phyloP scores from a whole-genome alignment of 2,113 vertebrate species.

The Vulpes lagopus region DNA sequence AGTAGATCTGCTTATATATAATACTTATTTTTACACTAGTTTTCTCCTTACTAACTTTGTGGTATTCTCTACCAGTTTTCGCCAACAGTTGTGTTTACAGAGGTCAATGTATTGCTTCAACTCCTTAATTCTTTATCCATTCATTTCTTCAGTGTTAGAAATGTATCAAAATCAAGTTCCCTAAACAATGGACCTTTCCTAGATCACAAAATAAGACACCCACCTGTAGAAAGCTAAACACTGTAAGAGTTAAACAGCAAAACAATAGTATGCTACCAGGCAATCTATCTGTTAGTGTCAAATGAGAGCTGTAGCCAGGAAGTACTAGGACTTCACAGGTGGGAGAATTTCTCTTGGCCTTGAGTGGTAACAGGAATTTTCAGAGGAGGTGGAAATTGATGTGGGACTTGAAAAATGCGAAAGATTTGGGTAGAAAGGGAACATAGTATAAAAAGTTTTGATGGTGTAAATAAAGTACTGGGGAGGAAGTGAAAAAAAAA shows the following conservation, averaged over 20 bases:
- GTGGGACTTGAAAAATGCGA: background rate
- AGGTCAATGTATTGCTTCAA: background rate
- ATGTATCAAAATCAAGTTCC: background rate
- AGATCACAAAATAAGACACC: background rate
- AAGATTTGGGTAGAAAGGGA: background rate
- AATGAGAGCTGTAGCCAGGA: background rate
- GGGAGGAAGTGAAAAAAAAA: background rate
- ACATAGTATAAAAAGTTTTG: background rate
- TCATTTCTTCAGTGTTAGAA: slow-evolving; percentile 32
- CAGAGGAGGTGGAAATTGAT: background rate
- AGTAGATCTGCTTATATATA: background rate
- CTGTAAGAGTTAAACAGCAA: background rate
- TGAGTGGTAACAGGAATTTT: background rate
- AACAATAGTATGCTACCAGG: background rate
- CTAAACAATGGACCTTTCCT: background rate
- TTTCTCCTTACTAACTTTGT: background rate
- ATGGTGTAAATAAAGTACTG: background rate
- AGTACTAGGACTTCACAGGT: background rate
- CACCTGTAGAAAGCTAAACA: background rate
- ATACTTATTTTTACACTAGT: background rate
- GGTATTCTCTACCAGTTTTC: background rate
- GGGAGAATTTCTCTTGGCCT: background rate
- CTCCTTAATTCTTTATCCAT: background rate
- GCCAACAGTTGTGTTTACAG: background rate
- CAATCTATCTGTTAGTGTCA: background rate